These are phyloP conservation scores for Tetrao urogallus DNA, from an alignment of 2,113 vertebrate genomes.

Conservation along the genomic window DNA sequence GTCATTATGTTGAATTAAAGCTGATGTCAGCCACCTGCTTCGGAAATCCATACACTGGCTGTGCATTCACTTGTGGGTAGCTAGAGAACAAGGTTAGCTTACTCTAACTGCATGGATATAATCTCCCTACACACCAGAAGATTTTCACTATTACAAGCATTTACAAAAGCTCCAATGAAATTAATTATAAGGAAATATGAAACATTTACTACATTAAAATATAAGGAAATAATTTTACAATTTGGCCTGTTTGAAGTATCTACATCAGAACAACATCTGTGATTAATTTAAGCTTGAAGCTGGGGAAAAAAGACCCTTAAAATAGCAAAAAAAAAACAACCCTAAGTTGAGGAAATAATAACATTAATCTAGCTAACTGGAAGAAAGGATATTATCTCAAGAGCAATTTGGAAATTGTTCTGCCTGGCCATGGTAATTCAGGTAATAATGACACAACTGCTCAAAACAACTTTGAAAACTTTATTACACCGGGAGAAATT, in stretches of 20 bases:
- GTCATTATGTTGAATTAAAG: neutral
- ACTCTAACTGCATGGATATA: neutral
- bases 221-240: neutral
- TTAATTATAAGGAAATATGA: neutral
- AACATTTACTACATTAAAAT: neutral
- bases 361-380: neutral
- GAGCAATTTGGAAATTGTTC: conserved; percentile 8
- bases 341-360: neutral
- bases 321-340: neutral
- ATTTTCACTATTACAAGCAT: neutral
- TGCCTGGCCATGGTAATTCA: neutral
- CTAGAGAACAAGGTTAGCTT: neutral
- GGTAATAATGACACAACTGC: neutral
- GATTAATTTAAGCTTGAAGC: conserved; percentile 7
- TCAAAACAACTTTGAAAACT: conserved; percentile 9
- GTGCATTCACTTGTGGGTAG: neutral
- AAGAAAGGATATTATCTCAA: conserved; percentile 9
- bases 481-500: neutral
- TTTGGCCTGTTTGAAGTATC: neutral
- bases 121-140: neutral
- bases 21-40: neutral
- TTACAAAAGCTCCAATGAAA: neutral
- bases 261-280: neutral
- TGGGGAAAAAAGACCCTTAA: neutral
- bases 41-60: neutral